Conservation (phyloP, 2,797 vertebrate species). For the Alca torda region DNA sequence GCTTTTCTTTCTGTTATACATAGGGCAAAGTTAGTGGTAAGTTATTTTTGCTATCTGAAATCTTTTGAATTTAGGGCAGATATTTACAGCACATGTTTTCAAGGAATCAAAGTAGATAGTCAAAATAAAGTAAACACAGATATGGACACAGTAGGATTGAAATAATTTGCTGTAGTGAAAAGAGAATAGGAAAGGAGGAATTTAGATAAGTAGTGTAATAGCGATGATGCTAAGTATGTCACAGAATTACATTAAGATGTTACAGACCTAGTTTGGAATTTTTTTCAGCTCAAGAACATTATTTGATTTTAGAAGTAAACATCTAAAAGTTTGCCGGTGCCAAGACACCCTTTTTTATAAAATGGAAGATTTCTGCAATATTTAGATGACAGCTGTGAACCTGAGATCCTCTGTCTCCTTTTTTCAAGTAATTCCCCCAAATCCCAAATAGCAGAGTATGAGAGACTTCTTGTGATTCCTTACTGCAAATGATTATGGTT, state of each 20-base stretch:
- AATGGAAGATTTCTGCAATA: background rate
- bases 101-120: background rate
- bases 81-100: background rate
- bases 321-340: background rate
- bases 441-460: background rate
- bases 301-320: background rate
- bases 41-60: background rate
- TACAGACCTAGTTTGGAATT: background rate
- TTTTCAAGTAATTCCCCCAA: background rate
- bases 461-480: background rate
- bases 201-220: background rate
- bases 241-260: background rate
- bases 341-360: background rate
- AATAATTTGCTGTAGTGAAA: background rate
- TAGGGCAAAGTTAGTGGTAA: background rate
- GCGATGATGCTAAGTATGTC: background rate
- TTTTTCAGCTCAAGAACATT: background rate
- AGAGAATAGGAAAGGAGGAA: background rate
- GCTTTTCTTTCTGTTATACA: background rate
- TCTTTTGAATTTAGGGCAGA: background rate
- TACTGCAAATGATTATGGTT: background rate
- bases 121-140: background rate
- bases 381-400: background rate
- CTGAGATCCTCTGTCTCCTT: background rate
- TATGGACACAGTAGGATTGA: background rate